Percentiles rank a stretch among this genome's conserved stretches.
Conservation (phyloP, 2,113 vertebrate genomes). For the Oncorhynchus mykiss region DNA sequence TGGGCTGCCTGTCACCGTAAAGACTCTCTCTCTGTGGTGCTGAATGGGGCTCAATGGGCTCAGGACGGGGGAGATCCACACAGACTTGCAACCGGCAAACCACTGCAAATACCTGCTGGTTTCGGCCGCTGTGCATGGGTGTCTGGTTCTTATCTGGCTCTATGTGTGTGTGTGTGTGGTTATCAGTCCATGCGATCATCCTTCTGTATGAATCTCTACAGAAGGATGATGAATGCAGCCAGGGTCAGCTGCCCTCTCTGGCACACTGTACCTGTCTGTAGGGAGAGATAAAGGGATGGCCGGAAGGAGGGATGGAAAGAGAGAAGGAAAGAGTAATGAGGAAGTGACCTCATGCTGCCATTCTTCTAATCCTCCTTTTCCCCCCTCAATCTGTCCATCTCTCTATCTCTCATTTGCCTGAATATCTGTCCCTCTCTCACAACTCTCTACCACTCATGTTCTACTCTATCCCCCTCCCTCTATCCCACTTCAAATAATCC, state of each 20-base stretch:
- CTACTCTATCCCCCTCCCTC: no score
- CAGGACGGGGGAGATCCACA: conserved; percentile 28
- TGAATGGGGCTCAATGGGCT: conserved; percentile 40
- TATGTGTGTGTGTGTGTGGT: background rate
- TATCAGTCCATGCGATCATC: conserved; percentile 44
- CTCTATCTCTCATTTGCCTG: background rate
- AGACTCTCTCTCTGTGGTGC: conserved; percentile 39
- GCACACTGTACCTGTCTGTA: conserved; percentile 51
- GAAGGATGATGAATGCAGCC: conserved; percentile 13
- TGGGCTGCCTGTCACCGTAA: conserved; percentile 42
- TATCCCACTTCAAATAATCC: no score
- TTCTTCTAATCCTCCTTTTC: no score
- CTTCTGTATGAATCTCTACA: conserved; percentile 21
- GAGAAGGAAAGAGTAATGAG: background rate
- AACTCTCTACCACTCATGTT: background rate
- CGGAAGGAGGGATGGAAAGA: conserved; percentile 41
- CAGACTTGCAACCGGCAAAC: conserved; percentile 36
- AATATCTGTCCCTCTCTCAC: background rate
- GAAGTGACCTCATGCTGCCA: background rate
- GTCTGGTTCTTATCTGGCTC: background rate
- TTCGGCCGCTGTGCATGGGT: conserved; percentile 1
- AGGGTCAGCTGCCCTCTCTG: conserved; percentile 23
- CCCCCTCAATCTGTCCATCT: background rate
- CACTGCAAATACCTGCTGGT: conserved; percentile 23
- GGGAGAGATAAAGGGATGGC: conserved; percentile 61